Evolutionary conservation across 2,113 vertebrate species (phyloP), one percentile per base, ranked within the genome.

Genomic region (Chaenocephalus aceratus): DNA sequence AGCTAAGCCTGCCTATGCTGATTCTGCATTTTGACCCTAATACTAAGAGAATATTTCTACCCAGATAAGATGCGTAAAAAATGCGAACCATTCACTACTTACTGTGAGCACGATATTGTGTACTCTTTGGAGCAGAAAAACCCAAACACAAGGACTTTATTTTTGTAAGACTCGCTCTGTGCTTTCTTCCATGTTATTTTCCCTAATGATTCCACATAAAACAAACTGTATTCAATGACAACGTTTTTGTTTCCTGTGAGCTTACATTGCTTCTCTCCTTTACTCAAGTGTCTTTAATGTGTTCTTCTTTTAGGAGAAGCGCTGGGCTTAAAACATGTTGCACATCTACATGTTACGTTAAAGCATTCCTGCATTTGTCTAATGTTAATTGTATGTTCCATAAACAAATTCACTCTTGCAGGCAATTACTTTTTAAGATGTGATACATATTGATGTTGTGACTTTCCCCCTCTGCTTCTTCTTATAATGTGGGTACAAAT

Each of bases 401-500:
- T 16, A 58, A 58, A 80, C 73, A 26, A 52, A 21, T 34, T 59
- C 6, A 52, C 18, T 23, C 70, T 41, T 49, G 52, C 65, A 54
- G 52, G 7, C 23, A 34, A 56, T 2, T 9, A 61, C 16, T 30
- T 70, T 75, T 10, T 11, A 41, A 57, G 26, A 75, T 72, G 54
- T 72, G 26, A 64, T 71, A 72, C 16, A 48, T 81, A 16, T 48
- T 51, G 16, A 72, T 81, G 8, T 80, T 65, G n/a, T 45, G 10
- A 72, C 18, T 60, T 72, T 86, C 49, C 23, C 49, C 11, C 36
- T 72, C 18, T 72, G 21, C 52, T 81, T 72, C 53, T 54, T 51
- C 48, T 65, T 73, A 26, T 60, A 87, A 58, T 70, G 67, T 76
- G 79, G 66, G 52, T 84, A 62, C 78, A 91, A 91, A 91, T 71